Evolutionary conservation across 2,797 vertebrate genomes (phyloP), one percentile per base, ranked within the genome.

Genomic region (Lithobates sylvaticus): DNA sequence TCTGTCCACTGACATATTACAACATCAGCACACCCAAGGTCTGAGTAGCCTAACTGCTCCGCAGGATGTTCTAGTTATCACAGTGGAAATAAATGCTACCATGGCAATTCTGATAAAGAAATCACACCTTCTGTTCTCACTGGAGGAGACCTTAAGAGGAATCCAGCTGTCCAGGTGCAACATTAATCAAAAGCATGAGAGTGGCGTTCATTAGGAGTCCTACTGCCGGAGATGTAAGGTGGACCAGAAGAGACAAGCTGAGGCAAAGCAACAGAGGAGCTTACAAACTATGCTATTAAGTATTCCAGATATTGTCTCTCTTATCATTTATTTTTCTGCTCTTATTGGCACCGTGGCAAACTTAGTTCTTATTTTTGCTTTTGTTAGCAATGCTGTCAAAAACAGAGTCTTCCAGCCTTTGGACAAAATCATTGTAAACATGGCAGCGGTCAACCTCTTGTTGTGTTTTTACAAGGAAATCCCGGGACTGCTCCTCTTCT

Each of bases 381-480:
- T 89, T 64, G 69, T 86, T 47, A 88, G 87, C 26, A 84, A 89
- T 0, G 88, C 87, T 0, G 4, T 67, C 34, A 2, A 32, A 3
- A 74, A 88, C 27, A 88, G 78, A 34, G 80, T 27, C 1, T 84
- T 91, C 18, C 88, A 84, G 9, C 85, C 84, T 15, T 42, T 89
- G 76, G 86, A 88, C 70, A 84, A 88, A n/a, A 81, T 89, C 27
- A 84, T 44, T 5, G 70, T 88, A 54, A 91, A 83, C 44, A 69
- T 83, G 88, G 87, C 76, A 0, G 18, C 78, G 61, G 88, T 89
- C 70, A 90, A 89, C 67, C 76, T 91, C 47, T 34, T 89, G 0
- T 71, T 90, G 44, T 91, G 72, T 18, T 89, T 73, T 68, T 89
- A 82, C 74, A 88, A 68, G 47, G 39, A 61, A 8, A 68, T 90